A percentile compares a stretch with the other conserved stretches of the same genome.
phyloP scores from a whole-genome alignment of 2,888 invertebrate genomes.

The Apotomis turbidana region DNA sequence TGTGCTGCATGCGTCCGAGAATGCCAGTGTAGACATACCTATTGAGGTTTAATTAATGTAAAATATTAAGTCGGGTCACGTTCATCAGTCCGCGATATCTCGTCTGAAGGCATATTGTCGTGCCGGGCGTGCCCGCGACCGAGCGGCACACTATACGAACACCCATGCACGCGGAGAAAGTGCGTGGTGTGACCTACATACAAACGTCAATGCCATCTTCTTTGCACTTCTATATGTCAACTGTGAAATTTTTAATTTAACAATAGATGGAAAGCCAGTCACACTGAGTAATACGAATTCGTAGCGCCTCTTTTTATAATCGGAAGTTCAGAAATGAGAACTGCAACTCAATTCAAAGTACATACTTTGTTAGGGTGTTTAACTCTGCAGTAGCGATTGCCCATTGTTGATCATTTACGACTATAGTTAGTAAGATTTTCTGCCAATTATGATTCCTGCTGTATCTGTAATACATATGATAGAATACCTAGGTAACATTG shows the following conservation, averaged over 20 bases:
- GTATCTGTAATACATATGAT: no score
- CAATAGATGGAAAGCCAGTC: not conserved
- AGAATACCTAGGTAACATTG: no score
- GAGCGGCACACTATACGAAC: conserved; percentile 24
- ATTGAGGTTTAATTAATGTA: conserved; percentile 2
- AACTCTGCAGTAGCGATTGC: no score
- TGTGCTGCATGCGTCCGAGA: not conserved
- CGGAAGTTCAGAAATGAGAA: no score
- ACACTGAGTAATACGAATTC: no score
- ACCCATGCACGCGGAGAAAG: conserved; percentile 37
- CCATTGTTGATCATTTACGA: no score
- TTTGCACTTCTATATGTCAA: conserved; percentile 36
- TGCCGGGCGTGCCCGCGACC: conserved; percentile 30
- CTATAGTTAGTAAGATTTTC: no score
- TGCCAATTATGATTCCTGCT: no score
- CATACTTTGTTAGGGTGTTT: no score
- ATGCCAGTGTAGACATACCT: not conserved
- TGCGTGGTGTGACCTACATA: conserved; percentile 35
- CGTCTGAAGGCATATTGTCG: conserved; percentile 23
- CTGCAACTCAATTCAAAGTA: no score
- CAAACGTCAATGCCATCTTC: conserved; percentile 37
- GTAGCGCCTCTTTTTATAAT: no score
- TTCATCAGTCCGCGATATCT: conserved; percentile 27
- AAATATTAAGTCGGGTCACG: conserved; percentile 32
- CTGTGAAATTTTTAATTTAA: conserved; percentile 6